Base-by-base conservation (phyloP, 2,888 invertebrate species). In the Megaustenia siamemsis region DNA sequence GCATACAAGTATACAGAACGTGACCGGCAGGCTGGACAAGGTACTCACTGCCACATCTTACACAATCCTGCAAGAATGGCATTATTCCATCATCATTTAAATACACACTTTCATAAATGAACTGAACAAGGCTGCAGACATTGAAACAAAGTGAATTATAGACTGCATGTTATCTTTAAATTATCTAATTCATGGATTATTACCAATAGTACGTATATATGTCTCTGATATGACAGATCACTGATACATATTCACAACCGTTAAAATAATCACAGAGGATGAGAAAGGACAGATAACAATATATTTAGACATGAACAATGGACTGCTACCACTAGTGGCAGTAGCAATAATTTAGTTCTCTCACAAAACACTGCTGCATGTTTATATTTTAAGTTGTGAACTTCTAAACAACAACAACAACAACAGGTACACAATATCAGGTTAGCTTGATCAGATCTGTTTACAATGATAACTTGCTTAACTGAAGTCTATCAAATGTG, bases 231-330 rank as follows among this genome's bases (percentile, higher is more conserved):
- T 77, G 3, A 49, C 40, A 49, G 45, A 35, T 75, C 53, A 75
- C 49, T 49, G 38, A 66, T 68, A 53, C 40, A 60, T 63, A 53
- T 63, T 83, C 82, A 83, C 82, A 83, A 83, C 82, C 82, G 32
- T 83, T 43, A 38, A 75, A 49, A 43, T 53, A 45, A 83, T 83
- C 82, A 83, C 82, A 83, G 76, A 76, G 76, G 21, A 63, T 32
- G 18, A 56, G 38, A 53, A 56, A 81, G 49, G 69, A 79, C 77
- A 79, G 10, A 35, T 80, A 66, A 68, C 56, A 81, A 38, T 38
- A 79, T 43, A n/a, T 4, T 28, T 82, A 45, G 60, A 60, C 63
- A 40, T 40, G 21, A 69, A 24, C 24, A 69, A 21, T 1, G 24
- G 10, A 38, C 40, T 69, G 21, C 24, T 68, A 24, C 56, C 10